Base-by-base conservation (phyloP, 2,797 vertebrate genomes). In the Chloroceryle amazona region DNA sequence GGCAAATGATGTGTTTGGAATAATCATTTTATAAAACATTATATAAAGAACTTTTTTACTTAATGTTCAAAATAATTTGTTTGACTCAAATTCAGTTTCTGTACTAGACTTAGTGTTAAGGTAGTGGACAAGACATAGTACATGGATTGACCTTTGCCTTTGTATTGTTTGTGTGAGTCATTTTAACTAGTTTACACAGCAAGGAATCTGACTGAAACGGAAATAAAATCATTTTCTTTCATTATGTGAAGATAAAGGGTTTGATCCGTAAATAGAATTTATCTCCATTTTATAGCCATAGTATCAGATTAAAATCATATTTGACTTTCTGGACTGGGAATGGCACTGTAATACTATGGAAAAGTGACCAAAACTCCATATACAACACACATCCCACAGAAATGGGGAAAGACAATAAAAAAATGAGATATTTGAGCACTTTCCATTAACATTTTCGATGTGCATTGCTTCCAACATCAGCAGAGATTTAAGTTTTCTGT, bases 71-170 rank as follows among this genome's bases (percentile, higher is more conserved):
- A 87, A 65, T 19, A 74, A 61, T 73, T 94, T 76, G 25, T 80
- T 81, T 90, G 12, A 63, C 37, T 92, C 41, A 62, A 70, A 58
- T 92, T 92, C 42, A 42, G 14, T 54, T 80, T 84, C 37, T 46
- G 3, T 46, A 21, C 29, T 75, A 54, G 57, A 78, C 12, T 78
- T 82, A 31, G 3, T 9, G 5, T 67, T 81, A 55, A 93, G 41
- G 28, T 54, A 51, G 26, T 31, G 23, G 33, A 78, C 63, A 49
- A 78, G 41, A 78, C 9, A 29, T 26, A 61, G 10, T 31, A 35
- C 13, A 7, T 26, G 7, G 54, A 13, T 66, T 60, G 39, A 86
- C 39, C 4, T 86, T 94, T 93, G 33, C 75, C 35, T 81, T 66
- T 70, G 10, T 73, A 41, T 49, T 81, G 29, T 63, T 66, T 49